Conservation (phyloP, 2,888 invertebrate genomes). For the Folsomia manolachei region DNA sequence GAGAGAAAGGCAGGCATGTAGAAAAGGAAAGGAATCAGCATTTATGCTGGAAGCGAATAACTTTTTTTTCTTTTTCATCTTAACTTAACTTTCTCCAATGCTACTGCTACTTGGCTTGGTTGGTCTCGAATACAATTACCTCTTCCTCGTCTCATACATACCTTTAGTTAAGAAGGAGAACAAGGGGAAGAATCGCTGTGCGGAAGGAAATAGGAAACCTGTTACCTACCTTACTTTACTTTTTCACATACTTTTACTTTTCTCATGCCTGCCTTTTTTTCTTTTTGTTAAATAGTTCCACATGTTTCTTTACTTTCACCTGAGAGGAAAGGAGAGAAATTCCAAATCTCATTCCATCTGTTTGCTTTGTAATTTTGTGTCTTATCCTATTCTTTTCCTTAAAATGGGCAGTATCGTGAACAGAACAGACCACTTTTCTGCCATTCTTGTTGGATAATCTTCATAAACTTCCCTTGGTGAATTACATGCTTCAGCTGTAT, state of each 20-base stretch:
- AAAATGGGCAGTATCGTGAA: slow-evolving; percentile 8
- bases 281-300: not conserved
- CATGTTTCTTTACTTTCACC: slow-evolving; percentile 1
- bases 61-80: slow-evolving; percentile 8
- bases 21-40: not conserved
- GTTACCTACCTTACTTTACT: not conserved
- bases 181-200: no score
- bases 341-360: not conserved
- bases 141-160: not conserved
- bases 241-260: not conserved
- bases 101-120: no score
- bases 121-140: not conserved
- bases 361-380: not conserved
- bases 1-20: not conserved
- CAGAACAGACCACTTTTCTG: slow-evolving; percentile 13
- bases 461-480: slow-evolving; percentile 15
- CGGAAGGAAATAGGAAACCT: not conserved
- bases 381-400: not conserved
- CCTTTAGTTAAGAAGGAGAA: not conserved
- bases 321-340: not conserved
- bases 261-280: not conserved
- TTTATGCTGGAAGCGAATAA: slow-evolving; percentile 4
- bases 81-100: slow-evolving; percentile 4
- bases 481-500: not conserved
- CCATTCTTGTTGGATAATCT: slow-evolving; percentile 8